phyloP scores from a whole-genome alignment of 2,797 vertebrate species.

The Aplochiton taeniatus region DNA sequence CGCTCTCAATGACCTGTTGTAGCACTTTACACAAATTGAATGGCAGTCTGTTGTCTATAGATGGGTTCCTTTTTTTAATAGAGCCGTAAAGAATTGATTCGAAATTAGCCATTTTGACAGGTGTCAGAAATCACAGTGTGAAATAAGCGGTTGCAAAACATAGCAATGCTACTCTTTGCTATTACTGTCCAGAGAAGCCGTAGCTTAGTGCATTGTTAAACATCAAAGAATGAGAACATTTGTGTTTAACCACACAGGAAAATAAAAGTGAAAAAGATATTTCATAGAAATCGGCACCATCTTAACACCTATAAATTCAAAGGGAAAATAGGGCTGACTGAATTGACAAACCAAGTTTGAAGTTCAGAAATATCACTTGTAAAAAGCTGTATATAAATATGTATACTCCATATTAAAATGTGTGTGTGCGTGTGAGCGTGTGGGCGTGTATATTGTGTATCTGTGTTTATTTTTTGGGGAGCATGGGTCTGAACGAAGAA shows the following conservation, averaged over 20 bases:
- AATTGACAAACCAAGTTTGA: conserved; percentile 75
- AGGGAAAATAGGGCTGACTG: conserved; percentile 86
- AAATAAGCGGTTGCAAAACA: neutral
- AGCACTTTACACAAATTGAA: conserved; percentile 77
- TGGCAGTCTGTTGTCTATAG: conserved; percentile 53
- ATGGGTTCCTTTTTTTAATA: conserved; percentile 40
- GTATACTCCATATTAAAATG: conserved; percentile 35
- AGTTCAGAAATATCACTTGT: conserved; percentile 60
- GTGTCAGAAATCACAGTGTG: neutral
- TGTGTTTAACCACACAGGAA: conserved; percentile 10
- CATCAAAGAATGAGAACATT: conserved; percentile 3
- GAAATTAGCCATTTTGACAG: neutral
- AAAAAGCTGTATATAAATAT: conserved; percentile 71
- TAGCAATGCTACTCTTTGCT: neutral
- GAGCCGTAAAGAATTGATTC: conserved; percentile 26
- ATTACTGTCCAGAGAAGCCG: neutral
- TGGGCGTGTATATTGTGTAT: neutral
- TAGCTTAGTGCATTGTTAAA: neutral
- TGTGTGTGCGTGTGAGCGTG: conserved; percentile 29
- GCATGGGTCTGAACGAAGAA: conserved; percentile 21
- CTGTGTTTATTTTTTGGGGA: conserved; percentile 1
- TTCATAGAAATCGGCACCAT: conserved; percentile 52
- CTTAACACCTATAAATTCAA: conserved; percentile 63
- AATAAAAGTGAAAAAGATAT: conserved; percentile 2
- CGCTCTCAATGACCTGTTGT: conserved; percentile 70